Conservation (phyloP, 2,797 vertebrate species). For the Sebastes variabilis region DNA sequence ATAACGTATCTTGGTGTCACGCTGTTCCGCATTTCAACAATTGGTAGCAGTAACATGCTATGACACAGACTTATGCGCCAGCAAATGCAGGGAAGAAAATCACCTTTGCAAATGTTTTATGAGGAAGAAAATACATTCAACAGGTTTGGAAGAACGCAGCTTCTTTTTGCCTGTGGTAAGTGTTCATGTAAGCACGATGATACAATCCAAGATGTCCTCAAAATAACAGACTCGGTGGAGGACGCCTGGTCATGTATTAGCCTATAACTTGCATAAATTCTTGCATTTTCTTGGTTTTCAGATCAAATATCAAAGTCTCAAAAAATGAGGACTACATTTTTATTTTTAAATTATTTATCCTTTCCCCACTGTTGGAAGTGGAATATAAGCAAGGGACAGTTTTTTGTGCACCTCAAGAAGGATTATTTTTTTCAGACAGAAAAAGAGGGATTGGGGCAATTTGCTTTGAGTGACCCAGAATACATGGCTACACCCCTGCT, state of each 20-base stretch:
- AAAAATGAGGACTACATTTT: not conserved
- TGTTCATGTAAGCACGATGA: not conserved
- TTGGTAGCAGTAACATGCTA: not conserved
- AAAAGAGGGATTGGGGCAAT: not conserved
- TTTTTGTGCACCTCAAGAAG: not conserved
- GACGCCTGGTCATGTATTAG: not conserved
- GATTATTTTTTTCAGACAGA: not conserved
- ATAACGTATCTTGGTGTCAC: not conserved
- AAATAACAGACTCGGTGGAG: not conserved
- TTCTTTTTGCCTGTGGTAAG: not conserved
- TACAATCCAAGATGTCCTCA: not conserved
- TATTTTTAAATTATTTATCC: not conserved
- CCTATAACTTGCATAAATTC: not conserved
- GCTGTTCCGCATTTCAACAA: not conserved
- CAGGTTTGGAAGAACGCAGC: not conserved
- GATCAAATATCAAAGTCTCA: not conserved
- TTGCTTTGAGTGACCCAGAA: not conserved
- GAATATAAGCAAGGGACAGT: not conserved
- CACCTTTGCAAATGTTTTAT: not conserved
- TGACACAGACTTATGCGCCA: not conserved
- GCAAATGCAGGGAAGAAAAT: not conserved
- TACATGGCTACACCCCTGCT: not conserved
- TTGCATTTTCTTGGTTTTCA: not conserved
- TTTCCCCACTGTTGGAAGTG: not conserved
- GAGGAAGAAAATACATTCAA: no score